A percentile compares a stretch with the other conserved stretches of the same genome.
phyloP scores from a whole-genome alignment of 2,888 invertebrate genomes.

The Sphaeridia pumilis region DNA sequence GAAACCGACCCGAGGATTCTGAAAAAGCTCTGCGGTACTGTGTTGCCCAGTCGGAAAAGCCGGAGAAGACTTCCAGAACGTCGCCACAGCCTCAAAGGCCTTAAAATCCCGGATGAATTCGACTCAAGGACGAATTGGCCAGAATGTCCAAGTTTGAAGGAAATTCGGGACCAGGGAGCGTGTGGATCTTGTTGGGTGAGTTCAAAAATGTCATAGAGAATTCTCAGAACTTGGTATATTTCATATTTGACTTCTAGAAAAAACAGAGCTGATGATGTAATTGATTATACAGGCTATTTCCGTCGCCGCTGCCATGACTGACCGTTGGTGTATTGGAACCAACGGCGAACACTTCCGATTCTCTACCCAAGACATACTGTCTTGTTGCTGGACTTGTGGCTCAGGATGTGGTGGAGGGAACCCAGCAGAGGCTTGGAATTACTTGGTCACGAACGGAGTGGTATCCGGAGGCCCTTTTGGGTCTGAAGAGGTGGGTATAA shows the following conservation, averaged over 20 bases:
- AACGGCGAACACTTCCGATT: slow-evolving; percentile 60
- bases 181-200: slow-evolving; percentile 84
- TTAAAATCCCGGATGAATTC: slow-evolving; percentile 58
- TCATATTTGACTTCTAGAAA: too few species aligned
- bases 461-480: slow-evolving; percentile 77
- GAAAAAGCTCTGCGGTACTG: slow-evolving; percentile 43
- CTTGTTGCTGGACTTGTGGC: slow-evolving; percentile 70
- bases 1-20: slow-evolving; percentile 17
- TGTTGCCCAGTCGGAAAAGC: slow-evolving; percentile 23
- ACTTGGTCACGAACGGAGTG: slow-evolving; percentile 70
- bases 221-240: too few species aligned
- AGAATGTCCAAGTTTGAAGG: slow-evolving; percentile 68
- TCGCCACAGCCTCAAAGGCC: slow-evolving; percentile 35
- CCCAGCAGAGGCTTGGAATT: slow-evolving; percentile 63
- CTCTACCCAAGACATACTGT: slow-evolving; percentile 72
- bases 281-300: slow-evolving; percentile 58
- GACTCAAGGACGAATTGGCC: slow-evolving; percentile 73
- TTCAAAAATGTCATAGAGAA: too few species aligned
- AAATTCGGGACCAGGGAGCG: slow-evolving; percentile 76
- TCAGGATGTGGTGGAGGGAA: slow-evolving; percentile 73
- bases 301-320: slow-evolving; percentile 83
- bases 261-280: neutral
- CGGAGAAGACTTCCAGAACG: slow-evolving; percentile 41
- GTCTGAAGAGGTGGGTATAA: slow-evolving; percentile 48
- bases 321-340: slow-evolving; percentile 71